Base-by-base conservation (phyloP, 2,797 vertebrate genomes). In the Emydoidea blandingii region DNA sequence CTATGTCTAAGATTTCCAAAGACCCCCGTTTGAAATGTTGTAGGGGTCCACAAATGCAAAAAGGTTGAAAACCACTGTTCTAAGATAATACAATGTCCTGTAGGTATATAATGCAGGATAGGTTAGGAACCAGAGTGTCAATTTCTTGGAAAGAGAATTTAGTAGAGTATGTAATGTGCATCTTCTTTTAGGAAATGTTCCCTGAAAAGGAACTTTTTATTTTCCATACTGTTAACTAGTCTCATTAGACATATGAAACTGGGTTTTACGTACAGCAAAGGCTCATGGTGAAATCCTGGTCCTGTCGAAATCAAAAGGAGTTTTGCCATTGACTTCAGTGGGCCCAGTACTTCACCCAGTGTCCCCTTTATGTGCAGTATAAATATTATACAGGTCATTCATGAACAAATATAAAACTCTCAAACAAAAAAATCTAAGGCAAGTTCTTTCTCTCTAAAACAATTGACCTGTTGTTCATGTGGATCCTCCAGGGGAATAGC, bases 331-430 rank as follows among this genome's bases (percentile, higher is more conserved):
- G 19, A 54, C 31, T 62, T 62, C 59, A 62, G 2, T 29, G 27
- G 31, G 59, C 27, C 21, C 31, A 31, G 12, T 62, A 54, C 10
- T 62, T 62, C 59, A 34, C 59, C 59, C 59, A 31, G 5, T 8
- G 16, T n/a, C 23, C 31, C 34, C 59, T n/a, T n/a, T 65, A 6
- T 27, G 29, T 59, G 29, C 57, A 59, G 31, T 59, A 14, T 59
- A 5, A 59, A 31, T 31, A 59, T 31, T 59, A 0, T 2, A 50
- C 56, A 25, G 23, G n/a, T 3, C 83, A 57, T 8, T n/a, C 37
- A 3, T 6, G 62, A 16, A 57, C 0, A 0, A 57, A 2, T 0
- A 0, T 6, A 44, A 53, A 14, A 59, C 57, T 59, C 57, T 27
- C 25, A 59, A 27, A 59, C 16, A 7, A 52, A 52, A 52, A 59